Base-by-base conservation (phyloP, 2,113 vertebrate genomes). In the Meleagris gallopavo region DNA sequence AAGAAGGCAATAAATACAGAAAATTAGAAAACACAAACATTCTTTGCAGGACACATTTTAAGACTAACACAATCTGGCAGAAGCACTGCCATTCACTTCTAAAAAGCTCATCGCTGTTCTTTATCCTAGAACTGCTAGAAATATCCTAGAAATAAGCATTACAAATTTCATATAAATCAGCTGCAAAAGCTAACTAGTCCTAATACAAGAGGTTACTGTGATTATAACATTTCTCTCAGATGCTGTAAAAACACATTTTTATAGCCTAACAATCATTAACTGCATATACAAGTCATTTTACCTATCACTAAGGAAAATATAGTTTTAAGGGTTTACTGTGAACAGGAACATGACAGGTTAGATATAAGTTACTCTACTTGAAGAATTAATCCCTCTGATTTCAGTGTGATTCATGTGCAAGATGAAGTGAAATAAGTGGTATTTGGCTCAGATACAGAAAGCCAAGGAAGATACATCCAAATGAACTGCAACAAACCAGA, bases 11-110 rank as follows among this genome's bases (percentile, higher is more conserved):
- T 92, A 86, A 90, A 92, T 79, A 88, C 62, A 71, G 21, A 64
- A 41, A 89, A 78, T 71, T 72, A 87, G 65, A 89, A 85, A 89
- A 93, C 25, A 92, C 46, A 87, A 87, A 90, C 10, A 2, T 58
- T 89, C 74, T 91, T 84, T 74, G 75, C 24, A 83, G 89, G 85
- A 91, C 14, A 54, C 83, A 93, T 83, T 94, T 70, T 60, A 88
- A 64, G 67, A 88, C 55, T 86, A 94, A 71, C 41, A 67, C 10
- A 83, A 72, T 29, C 41, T 91, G 82, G 67, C 75, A 94, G 50
- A 74, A 78, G 29, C 60, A 95, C n/a, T 79, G 80, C 73, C 72
- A 62, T 76, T 74, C 25, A 70, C 54, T 89, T 90, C 79, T 62
- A 83, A 89, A 87, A 89, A 94, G 75, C 55, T 89, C 54, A 83